Evolutionary conservation across 2,888 invertebrate genomes (phyloP), one percentile per base, ranked within the genome.

Genomic region (Caenorhabditis wallacei): DNA sequence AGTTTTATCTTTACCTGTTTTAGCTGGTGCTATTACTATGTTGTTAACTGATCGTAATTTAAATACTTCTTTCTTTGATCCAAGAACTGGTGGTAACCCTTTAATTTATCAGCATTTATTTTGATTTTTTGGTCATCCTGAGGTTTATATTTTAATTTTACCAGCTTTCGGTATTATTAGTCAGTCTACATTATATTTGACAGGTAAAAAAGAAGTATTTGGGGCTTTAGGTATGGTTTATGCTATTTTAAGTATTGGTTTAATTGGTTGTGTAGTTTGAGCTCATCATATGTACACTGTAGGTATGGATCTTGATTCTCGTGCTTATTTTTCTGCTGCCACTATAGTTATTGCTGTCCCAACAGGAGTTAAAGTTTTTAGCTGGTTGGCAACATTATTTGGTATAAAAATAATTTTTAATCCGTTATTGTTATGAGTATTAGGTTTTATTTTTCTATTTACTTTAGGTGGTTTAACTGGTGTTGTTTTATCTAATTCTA

Each of bases 321-420:
- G 95, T 92, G 95, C 95, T 24, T 96, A 95, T 92, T 96, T 96
- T 92, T 95, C 95, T 0, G 95, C 95, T 57, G 95, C 95, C 0
- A 96, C 95, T 20, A 95, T 95, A 94, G 95, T 96, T 94, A 96
- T 96, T 95, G 95, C 95, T 0, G 94, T 96, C 0, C 95, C 95
- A 0, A 96, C 95, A 20, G 95, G 95, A 88, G 95, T 96, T 94
- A 95, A 95, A 94, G 94, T 96, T 93, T 95, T 95, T 93, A 95
- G 95, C 37, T 95, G 95, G 94, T 89, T 95, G 93, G 95, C 95
- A 0, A 95, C 95, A 16, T 86, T 95, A 24, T 94, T 94, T 90
- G 95, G 95, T 86, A 93, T 94, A 30, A 94, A 94, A 93, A 92
- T 95, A 90, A 93, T 93, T 68, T 94, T 94, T 89, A 94, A 93